phyloP scores from a whole-genome alignment of 2,113 vertebrate species.

The Brienomyrus longianalis region DNA sequence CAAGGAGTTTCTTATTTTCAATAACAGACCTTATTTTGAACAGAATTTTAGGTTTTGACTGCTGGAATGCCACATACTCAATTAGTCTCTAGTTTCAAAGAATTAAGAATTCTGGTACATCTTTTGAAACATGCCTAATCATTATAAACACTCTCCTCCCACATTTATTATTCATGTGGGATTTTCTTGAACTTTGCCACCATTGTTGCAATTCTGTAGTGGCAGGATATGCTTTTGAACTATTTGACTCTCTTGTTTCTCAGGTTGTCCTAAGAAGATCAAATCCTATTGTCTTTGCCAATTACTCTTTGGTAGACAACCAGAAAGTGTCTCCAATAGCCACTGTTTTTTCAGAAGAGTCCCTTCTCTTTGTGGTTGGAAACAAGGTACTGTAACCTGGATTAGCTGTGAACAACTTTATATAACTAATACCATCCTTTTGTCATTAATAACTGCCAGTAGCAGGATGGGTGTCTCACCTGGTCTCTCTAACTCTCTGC shows the following conservation, averaged over 20 bases:
- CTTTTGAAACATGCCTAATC: neutral
- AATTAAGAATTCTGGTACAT: neutral
- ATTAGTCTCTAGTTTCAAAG: neutral
- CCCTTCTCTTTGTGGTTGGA: constrained; percentile 71
- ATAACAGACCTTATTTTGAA: neutral
- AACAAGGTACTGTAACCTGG: constrained; percentile 64
- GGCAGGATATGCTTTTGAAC: neutral
- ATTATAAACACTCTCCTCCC: neutral
- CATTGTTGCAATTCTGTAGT: neutral
- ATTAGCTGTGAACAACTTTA: neutral
- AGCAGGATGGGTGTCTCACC: neutral
- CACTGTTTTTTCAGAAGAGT: constrained; percentile 51
- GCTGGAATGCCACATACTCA: neutral
- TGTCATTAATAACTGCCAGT: neutral
- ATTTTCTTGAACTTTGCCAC: neutral
- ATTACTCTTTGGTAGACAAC: constrained; percentile 74
- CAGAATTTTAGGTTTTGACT: neutral
- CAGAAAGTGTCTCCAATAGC: constrained; percentile 57
- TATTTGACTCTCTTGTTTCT: constrained; percentile 22
- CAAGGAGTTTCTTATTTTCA: neutral
- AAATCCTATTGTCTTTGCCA: constrained; percentile 66
- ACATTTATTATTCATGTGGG: neutral
- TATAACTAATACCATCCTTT: neutral
- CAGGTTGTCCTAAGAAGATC: constrained; percentile 74
- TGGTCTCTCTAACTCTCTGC: neutral